Conservation (phyloP, 2,113 vertebrate species). For the Coreoperca whiteheadi region DNA sequence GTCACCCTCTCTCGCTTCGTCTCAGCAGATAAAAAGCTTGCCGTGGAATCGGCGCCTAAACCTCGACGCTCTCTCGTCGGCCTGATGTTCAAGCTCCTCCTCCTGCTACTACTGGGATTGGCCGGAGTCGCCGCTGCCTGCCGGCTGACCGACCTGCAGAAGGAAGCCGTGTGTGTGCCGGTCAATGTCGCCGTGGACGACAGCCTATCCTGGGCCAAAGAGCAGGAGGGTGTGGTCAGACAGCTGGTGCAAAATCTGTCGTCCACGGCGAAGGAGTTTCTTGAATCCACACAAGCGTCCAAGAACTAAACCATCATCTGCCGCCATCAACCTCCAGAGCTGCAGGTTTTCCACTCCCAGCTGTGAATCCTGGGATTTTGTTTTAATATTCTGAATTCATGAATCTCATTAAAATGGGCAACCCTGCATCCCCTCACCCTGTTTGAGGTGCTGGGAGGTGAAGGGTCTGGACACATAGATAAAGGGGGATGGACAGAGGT, state of each 20-base stretch:
- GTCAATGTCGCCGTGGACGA: slow-evolving; percentile 87
- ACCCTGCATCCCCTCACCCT: slow-evolving; percentile 26
- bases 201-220: slow-evolving; percentile 84
- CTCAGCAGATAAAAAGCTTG: slow-evolving; percentile 73
- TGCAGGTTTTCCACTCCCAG: slow-evolving; percentile 33
- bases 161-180: slow-evolving; percentile 84
- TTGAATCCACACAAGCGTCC: slow-evolving; percentile 83
- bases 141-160: slow-evolving; percentile 87
- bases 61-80: slow-evolving; percentile 71
- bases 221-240: slow-evolving; percentile 81
- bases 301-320: slow-evolving; percentile 73
- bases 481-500: slow-evolving; percentile 50
- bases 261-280: slow-evolving; percentile 69
- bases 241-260: slow-evolving; percentile 83
- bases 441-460: slow-evolving; percentile 51
- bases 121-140: slow-evolving; percentile 82
- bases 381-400: slow-evolving; percentile 44
- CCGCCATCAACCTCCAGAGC: slow-evolving; percentile 20
- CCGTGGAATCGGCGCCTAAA: slow-evolving; percentile 42
- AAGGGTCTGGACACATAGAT: slow-evolving; percentile 35
- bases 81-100: slow-evolving; percentile 84
- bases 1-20: background rate
- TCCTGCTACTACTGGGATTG: slow-evolving; percentile 83
- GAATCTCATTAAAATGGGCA: slow-evolving; percentile 43
- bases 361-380: slow-evolving; percentile 36